A percentile compares a stretch with the other conserved stretches of the same genome.
phyloP scores from a whole-genome alignment of 2,113 vertebrate genomes.

The Peucedramus taeniatus region DNA sequence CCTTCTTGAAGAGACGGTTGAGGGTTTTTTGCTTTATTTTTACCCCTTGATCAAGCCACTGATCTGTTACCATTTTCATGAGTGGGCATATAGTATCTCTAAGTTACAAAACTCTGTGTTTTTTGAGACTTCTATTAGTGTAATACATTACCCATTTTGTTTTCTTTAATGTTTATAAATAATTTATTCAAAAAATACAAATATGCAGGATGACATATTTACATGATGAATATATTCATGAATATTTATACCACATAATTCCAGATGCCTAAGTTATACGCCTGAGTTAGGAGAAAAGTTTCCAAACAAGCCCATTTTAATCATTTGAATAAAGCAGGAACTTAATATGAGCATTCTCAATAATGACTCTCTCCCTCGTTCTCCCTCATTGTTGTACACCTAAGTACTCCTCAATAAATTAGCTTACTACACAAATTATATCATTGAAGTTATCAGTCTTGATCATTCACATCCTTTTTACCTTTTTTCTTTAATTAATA shows the following conservation, averaged over 20 bases:
- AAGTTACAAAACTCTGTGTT: background rate
- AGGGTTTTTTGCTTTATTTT: background rate
- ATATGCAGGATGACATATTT: background rate
- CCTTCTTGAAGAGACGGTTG: background rate
- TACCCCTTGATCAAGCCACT: background rate
- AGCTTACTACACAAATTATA: background rate
- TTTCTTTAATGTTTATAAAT: background rate
- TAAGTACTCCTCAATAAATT: background rate
- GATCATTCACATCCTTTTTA: background rate
- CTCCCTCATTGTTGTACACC: background rate
- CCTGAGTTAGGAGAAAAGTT: background rate
- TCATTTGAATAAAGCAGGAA: background rate
- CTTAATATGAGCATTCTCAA: background rate
- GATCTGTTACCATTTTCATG: background rate
- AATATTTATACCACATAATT: background rate
- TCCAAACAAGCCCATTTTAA: background rate
- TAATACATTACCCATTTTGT: background rate
- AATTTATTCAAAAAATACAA: background rate
- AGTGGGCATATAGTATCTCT: background rate
- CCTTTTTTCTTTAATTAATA: background rate
- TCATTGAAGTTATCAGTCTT: background rate
- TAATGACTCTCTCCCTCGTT: background rate
- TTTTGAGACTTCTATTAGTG: background rate
- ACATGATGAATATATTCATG: background rate
- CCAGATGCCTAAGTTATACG: background rate